Conservation (phyloP, 2,113 vertebrate genomes). For the Podilymbus podiceps region DNA sequence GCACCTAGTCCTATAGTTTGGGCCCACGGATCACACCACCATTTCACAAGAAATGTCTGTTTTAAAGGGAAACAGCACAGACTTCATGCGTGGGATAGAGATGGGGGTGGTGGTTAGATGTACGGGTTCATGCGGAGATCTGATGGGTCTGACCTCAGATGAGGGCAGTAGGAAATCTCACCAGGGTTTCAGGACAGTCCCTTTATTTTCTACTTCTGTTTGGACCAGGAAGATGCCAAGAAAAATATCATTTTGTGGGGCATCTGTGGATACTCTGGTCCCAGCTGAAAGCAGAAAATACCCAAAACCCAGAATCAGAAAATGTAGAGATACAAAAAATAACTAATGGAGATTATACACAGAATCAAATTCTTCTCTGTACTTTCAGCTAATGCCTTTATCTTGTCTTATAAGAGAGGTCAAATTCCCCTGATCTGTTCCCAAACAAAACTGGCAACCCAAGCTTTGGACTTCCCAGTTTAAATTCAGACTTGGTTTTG, state of each 20-base stretch:
- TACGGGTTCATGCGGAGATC: background rate
- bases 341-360: background rate
- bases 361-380: background rate
- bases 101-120: background rate
- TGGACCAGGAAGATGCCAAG: background rate
- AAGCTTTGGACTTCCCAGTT: background rate
- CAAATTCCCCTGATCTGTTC: background rate
- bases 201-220: background rate
- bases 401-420: background rate
- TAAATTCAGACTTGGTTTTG: background rate
- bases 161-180: background rate
- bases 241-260: background rate
- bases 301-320: background rate
- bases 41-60: rapidly evolving
- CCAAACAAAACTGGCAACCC: background rate
- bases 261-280: background rate
- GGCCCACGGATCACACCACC: rapidly evolving
- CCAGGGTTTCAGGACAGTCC: background rate
- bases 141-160: too few species aligned
- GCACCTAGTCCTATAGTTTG: background rate
- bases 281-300: background rate
- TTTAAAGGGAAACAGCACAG: background rate
- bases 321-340: background rate
- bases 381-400: background rate
- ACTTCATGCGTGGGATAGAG: rapidly evolving